Evolutionary conservation across 2,113 vertebrate genomes (phyloP).

Genomic region (Nanorana parkeri): DNA sequence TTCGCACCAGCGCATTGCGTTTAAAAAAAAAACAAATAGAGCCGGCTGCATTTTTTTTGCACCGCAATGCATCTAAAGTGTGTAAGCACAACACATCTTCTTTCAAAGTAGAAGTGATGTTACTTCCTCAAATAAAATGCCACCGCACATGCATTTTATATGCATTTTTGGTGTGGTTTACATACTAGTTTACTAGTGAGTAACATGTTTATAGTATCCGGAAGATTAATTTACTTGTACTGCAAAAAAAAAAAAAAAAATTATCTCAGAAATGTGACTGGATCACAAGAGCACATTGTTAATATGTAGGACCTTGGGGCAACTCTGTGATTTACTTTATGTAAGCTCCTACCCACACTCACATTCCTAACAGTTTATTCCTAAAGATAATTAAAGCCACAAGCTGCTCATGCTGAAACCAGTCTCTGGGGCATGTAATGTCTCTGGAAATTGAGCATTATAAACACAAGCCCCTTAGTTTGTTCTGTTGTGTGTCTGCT

Average conservation of each 20-base stretch:
- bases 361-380: slow-evolving; percentile 48
- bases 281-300: slow-evolving; percentile 17
- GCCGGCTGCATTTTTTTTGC: too few species aligned
- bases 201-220: too few species aligned
- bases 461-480: slow-evolving; percentile 42
- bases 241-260: not conserved
- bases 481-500: slow-evolving; percentile 24
- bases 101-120: too few species aligned
- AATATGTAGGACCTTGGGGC: slow-evolving; percentile 10
- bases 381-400: slow-evolving; percentile 52
- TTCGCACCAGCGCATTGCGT: too few species aligned
- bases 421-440: slow-evolving; percentile 46
- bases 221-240: too few species aligned
- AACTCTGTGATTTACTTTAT: slow-evolving; percentile 44
- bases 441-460: slow-evolving; percentile 50
- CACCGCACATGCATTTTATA: too few species aligned
- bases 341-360: slow-evolving; percentile 48
- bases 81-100: too few species aligned
- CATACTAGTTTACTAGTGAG: too few species aligned
- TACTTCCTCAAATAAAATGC: too few species aligned
- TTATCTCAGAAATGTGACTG: not conserved
- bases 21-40: too few species aligned
- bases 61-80: too few species aligned
- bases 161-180: too few species aligned
- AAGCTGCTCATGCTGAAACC: slow-evolving; percentile 48